A percentile compares a stretch with the other conserved stretches of the same genome.
phyloP scores from a whole-genome alignment of 2,888 invertebrate species.

The Agapetus fuscipes region DNA sequence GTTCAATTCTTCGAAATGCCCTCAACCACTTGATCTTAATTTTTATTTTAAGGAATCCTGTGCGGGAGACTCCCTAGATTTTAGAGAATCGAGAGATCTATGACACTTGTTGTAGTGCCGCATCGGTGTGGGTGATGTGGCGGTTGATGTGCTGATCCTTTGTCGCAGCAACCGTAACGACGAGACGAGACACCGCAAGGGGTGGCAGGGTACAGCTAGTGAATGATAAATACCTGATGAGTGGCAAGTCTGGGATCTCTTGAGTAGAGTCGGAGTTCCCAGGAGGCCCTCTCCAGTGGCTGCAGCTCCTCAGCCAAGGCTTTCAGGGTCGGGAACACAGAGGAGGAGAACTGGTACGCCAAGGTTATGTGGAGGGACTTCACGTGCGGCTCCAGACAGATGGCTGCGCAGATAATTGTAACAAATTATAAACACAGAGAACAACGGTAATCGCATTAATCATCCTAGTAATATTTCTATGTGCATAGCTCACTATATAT shows the following conservation, averaged over 20 bases:
- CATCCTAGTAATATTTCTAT: neutral
- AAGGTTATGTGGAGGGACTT: conserved; percentile 82
- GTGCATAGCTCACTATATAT: too few relatives aligned
- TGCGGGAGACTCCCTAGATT: too few relatives aligned
- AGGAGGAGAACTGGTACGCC: conserved; percentile 76
- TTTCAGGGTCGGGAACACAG: conserved; percentile 62
- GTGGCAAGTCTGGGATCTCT: conserved; percentile 67
- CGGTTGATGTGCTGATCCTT: too few relatives aligned
- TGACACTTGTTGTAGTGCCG: too few relatives aligned
- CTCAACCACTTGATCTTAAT: too few relatives aligned
- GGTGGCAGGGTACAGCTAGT: too few relatives aligned
- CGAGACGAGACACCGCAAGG: too few relatives aligned
- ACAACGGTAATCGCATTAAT: neutral
- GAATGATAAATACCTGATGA: conserved; percentile 51
- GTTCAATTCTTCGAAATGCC: too few relatives aligned
- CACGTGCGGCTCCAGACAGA: conserved; percentile 68
- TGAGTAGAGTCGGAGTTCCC: conserved; percentile 84
- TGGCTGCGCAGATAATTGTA: conserved; percentile 39
- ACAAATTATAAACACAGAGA: neutral
- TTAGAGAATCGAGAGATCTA: too few relatives aligned
- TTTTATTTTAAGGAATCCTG: too few relatives aligned
- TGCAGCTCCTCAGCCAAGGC: conserved; percentile 63
- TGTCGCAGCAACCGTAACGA: too few relatives aligned
- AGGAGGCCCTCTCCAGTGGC: conserved; percentile 54
- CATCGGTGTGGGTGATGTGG: too few relatives aligned